phyloP scores from a whole-genome alignment of 2,113 vertebrate genomes.

The Trogon melanurus region DNA sequence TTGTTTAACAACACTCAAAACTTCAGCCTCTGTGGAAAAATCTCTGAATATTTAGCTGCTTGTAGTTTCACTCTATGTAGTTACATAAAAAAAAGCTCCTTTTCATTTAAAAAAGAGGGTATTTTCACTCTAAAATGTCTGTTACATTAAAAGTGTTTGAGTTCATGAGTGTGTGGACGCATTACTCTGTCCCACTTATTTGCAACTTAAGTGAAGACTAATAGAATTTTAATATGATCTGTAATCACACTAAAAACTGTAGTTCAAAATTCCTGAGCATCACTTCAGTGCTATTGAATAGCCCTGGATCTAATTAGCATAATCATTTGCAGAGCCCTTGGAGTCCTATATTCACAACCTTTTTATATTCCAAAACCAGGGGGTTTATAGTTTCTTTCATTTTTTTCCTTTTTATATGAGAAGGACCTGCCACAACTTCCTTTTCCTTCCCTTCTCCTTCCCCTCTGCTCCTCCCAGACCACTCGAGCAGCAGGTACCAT shows the following conservation, averaged over 20 bases:
- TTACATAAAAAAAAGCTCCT: background rate
- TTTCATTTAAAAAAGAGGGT: background rate
- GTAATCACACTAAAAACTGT: constrained; percentile 76
- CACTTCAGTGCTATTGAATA: constrained; percentile 66
- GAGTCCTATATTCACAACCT: constrained; percentile 55
- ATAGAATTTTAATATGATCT: constrained; percentile 76
- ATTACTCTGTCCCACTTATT: background rate
- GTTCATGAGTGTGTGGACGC: background rate
- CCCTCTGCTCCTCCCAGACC: background rate
- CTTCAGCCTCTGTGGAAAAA: background rate
- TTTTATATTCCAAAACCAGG: constrained; percentile 68
- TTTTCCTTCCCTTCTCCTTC: background rate
- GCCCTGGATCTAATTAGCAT: constrained; percentile 60
- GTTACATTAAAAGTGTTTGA: background rate
- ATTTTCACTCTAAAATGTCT: background rate
- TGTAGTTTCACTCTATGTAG: background rate
- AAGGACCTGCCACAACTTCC: constrained; percentile 21
- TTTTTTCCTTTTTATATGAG: background rate
- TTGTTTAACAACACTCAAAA: background rate
- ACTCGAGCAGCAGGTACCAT: background rate
- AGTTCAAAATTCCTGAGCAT: constrained; percentile 76
- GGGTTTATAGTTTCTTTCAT: constrained; percentile 59
- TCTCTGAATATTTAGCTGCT: background rate
- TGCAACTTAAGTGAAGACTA: constrained; percentile 51
- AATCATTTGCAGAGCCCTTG: constrained; percentile 59